A percentile compares a stretch with the other conserved stretches of the same genome.
phyloP scores from a whole-genome alignment of 2,888 invertebrate species.

The Phoronis australis region DNA sequence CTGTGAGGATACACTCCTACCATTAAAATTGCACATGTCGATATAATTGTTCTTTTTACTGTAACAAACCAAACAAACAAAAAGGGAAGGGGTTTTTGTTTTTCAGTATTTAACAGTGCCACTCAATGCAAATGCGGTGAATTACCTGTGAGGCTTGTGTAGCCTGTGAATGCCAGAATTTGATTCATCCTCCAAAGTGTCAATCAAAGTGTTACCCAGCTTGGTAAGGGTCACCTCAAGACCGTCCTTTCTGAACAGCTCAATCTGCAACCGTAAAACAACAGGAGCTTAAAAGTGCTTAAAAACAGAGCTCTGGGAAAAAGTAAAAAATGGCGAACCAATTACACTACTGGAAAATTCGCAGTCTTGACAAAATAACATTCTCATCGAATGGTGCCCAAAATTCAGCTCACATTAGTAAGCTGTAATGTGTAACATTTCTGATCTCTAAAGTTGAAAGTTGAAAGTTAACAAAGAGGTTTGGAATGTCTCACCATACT shows the following conservation, averaged over 20 bases:
- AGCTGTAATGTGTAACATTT: no score
- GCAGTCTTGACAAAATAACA: no score
- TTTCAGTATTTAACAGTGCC: background rate
- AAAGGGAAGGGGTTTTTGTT: background rate
- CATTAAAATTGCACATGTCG: no score
- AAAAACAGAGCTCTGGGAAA: background rate
- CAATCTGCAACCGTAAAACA: slow-evolving; percentile 15
- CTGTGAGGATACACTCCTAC: no score
- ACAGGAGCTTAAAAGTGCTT: background rate
- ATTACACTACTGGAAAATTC: no score
- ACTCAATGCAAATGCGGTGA: background rate
- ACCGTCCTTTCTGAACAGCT: slow-evolving; percentile 24
- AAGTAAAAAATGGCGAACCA: no score
- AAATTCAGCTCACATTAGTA: background rate
- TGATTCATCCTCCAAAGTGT: slow-evolving; percentile 23
- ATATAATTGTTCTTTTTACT: no score
- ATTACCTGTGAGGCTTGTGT: slow-evolving; percentile 30
- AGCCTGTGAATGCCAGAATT: slow-evolving; percentile 22
- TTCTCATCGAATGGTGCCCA: background rate
- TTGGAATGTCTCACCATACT: no score
- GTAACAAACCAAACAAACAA: background rate
- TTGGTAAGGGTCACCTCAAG: slow-evolving; percentile 18
- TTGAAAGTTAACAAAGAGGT: no score
- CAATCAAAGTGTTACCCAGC: slow-evolving; percentile 19
- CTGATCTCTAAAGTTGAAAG: no score